Evolutionary conservation across 2,113 vertebrate species (phyloP), one percentile per base, ranked within the genome.

Genomic region (Rhynchopsitta pachyrhyncha): DNA sequence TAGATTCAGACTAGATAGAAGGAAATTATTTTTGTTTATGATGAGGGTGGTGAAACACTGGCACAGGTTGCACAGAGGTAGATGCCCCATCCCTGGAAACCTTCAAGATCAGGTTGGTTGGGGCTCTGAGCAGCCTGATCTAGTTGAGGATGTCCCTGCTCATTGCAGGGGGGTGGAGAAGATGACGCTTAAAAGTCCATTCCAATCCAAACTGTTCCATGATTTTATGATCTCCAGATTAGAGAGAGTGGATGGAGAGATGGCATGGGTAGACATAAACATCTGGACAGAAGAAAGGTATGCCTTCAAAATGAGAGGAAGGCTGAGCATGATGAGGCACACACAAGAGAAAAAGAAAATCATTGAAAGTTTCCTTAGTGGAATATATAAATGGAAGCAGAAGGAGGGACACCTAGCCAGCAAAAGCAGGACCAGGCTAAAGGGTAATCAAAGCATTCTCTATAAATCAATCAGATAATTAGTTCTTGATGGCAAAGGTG

Each of bases 161-260:
- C 24, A 5, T 4, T 5, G 31, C 44, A 64, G 22, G 16, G 3
- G 4, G 1, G 15, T 49, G 22, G 0, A 50, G 1, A 0, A 12
- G 19, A 17, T 47, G 62, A 0, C 0, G 3, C 62, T 59, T 59
- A 9, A 5, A 41, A 4, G 22, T 47, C 11, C 4, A 11, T 68
- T 62, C 49, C 53, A 6, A 41, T 2, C 8, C 79, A 66, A 70
- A 55, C 7, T 9, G 4, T 23, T 6, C 41, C 24, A 9, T 17
- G 4, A 37, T 35, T 79, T 17, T 35, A 10, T 17, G 19, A 47
- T 50, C 11, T 90, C 59, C 31, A 29, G 13, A 25, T 11, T 0
- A 46, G 22, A 25, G 9, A 71, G 31, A 24, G 17, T 17, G 33
- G 60, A 39, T 15, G 29, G 28, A 80, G n/a, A 59, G n/a, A 8